Base-by-base conservation (phyloP, 2,113 vertebrate genomes). In the Seriola quinqueradiata region DNA sequence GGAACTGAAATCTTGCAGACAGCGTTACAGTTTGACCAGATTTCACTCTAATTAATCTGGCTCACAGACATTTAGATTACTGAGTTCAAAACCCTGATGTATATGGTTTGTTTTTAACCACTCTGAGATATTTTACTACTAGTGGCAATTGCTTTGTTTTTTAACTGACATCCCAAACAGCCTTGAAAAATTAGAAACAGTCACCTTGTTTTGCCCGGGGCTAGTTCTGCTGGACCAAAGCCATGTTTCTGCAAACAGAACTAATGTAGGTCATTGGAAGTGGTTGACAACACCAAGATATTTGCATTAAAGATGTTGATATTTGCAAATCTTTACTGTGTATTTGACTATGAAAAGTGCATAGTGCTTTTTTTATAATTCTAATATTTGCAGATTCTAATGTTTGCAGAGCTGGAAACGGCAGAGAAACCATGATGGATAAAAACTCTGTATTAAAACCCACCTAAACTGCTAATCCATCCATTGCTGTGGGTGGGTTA, bases 1-100 rank as follows among this genome's bases (percentile, higher is more conserved):
- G 54, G 16, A 58, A 5, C 46, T 59, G 44, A 74, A 77, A 48
- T 38, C 74, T 76, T 23, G 61, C 67, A 73, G 12, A 70, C 67
- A 13, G 25, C 9, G 32, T 63, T 55, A 44, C 59, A 52, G 34
- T 79, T 72, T 14, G 52, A 58, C 46, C 65, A 79, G 48, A 54
- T 77, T 82, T 25, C 46, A 79, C 40, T 74, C 34, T 59, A 25
- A 58, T 64, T 52, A 65, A 66, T 65, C 42, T 67, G 59, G 17
- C 36, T 63, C 55, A 32, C n/a, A 48, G 25, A 71, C 7, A 3
- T 40, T 75, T 40, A 55, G 28, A 68, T 12, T 21, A 13, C 64
- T 12, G 44, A 69, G 52, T 42, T 11, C 64, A 54, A 50, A 77
- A 57, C 19, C 14, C 2, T 40, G 14, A 21, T 9, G 5, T 57